Percentiles rank a stretch among this genome's conserved stretches.
phyloP scores from a whole-genome alignment of 2,113 vertebrate species.

The Plecturocebus donacophilus region DNA sequence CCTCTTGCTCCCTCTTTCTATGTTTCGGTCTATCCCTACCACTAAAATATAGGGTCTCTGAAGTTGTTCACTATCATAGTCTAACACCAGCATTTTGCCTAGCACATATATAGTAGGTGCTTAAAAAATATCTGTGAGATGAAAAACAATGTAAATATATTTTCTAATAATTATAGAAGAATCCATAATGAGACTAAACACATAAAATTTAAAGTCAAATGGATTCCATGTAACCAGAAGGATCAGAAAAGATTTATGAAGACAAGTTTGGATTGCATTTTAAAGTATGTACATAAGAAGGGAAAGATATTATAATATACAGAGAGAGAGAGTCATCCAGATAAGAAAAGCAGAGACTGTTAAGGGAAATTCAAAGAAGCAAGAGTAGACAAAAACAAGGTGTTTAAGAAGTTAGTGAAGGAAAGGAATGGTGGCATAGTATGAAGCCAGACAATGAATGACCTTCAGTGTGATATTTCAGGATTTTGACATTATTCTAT shows the following conservation, averaged over 20 bases:
- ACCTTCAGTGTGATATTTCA: not conserved
- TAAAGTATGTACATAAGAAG: not conserved
- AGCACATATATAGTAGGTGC: not conserved
- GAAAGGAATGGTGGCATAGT: not conserved
- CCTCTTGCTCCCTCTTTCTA: too few species aligned
- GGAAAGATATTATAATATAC: not conserved
- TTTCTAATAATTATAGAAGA: slow-evolving; percentile 6
- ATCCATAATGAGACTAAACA: not conserved
- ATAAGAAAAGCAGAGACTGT: not conserved
- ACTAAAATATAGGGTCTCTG: not conserved
- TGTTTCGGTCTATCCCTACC: not conserved
- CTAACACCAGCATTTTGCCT: not conserved
- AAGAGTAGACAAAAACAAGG: not conserved
- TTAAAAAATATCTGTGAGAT: slow-evolving; percentile 15
- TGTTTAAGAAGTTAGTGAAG: not conserved
- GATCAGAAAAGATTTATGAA: not conserved
- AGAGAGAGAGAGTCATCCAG: not conserved
- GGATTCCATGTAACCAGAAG: not conserved
- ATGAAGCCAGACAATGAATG: not conserved
- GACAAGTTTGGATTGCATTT: not conserved
- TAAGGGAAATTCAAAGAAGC: not conserved
- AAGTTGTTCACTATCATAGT: not conserved
- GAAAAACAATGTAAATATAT: not conserved
- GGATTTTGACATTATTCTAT: not conserved
- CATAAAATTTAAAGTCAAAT: not conserved